These are phyloP conservation scores for Brachionus rubens DNA, from an alignment of 1,140 invertebrate genomes.

Conservation along the genomic window DNA sequence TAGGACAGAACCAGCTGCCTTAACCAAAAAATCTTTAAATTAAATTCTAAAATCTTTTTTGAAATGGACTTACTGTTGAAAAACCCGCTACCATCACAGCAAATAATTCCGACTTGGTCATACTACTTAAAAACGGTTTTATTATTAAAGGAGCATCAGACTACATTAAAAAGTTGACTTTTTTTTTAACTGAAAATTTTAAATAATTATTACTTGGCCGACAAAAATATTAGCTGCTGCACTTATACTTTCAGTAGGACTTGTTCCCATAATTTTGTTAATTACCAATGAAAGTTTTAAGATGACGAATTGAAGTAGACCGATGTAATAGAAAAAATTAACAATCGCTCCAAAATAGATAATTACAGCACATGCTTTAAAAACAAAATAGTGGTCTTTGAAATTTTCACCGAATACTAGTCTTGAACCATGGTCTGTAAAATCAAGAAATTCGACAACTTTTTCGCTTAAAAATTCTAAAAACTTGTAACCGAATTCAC, in stretches of 20 bases:
- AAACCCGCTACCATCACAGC: conserved; percentile 89
- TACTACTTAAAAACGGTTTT: conserved; percentile 22
- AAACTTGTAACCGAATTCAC: conserved; percentile 71
- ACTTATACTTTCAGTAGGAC: conserved; percentile 51
- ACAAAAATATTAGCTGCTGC: conserved; percentile 60
- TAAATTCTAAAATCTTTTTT: not conserved
- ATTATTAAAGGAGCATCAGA: conserved; percentile 41
- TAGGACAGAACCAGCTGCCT: conserved; percentile 34
- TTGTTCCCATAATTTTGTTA: conserved; percentile 25
- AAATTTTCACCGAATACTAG: conserved; percentile 60
- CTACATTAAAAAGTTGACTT: not conserved
- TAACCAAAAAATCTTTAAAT: not conserved
- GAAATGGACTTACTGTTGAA: conserved; percentile 67
- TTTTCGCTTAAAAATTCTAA: conserved; percentile 73
- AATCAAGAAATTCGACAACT: conserved; percentile 71
- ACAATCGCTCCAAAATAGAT: conserved; percentile 86
- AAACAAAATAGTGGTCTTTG: conserved; percentile 33
- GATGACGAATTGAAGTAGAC: conserved; percentile 78
- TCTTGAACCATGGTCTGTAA: conserved; percentile 63
- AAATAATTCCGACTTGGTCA: conserved; percentile 68
- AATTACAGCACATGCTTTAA: conserved; percentile 75
- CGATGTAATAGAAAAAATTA: conserved; percentile 80
- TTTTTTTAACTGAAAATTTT: no score
- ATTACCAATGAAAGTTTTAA: conserved; percentile 69
- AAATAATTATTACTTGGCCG: conserved; percentile 50